These are phyloP conservation scores for Rhinogobius similis DNA, from an alignment of 2,113 vertebrate species.

Conservation along the genomic window DNA sequence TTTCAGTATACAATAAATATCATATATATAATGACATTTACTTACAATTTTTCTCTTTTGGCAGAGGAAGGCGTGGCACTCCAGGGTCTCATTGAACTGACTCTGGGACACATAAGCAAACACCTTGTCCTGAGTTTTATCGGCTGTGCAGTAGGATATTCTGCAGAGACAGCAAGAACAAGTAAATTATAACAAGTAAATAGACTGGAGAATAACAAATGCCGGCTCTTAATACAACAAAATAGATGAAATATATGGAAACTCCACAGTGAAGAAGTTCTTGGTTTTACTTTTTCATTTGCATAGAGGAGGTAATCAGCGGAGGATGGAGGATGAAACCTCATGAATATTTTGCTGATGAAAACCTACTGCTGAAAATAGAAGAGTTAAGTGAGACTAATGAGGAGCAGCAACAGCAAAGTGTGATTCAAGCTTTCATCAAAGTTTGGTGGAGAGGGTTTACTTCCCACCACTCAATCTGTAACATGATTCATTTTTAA, in stretches of 20 bases:
- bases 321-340: constrained; percentile 6
- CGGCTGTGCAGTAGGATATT: constrained; percentile 93
- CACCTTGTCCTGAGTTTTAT: constrained; percentile 93
- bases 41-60: constrained; percentile 93
- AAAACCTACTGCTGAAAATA: constrained; percentile 39
- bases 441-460: not conserved
- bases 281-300: constrained; percentile 32
- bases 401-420: constrained; percentile 17
- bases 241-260: not conserved
- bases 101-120: constrained; percentile 91
- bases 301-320: constrained; percentile 31
- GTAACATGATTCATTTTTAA: not conserved
- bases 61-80: constrained; percentile 90
- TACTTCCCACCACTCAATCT: not conserved
- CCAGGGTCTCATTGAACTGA: constrained; percentile 84
- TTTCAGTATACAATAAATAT: not conserved
- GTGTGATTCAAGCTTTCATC: constrained; percentile 14
- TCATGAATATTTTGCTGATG: constrained; percentile 45
- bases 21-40: constrained; percentile 7
- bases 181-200: no score
- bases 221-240: not conserved
- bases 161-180: constrained; percentile 60
- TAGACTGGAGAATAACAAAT: constrained; percentile 4
- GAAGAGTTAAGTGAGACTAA: constrained; percentile 2
- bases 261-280: constrained; percentile 6